phyloP scores from a whole-genome alignment of 2,888 invertebrate genomes.

The Euclidia mi region DNA sequence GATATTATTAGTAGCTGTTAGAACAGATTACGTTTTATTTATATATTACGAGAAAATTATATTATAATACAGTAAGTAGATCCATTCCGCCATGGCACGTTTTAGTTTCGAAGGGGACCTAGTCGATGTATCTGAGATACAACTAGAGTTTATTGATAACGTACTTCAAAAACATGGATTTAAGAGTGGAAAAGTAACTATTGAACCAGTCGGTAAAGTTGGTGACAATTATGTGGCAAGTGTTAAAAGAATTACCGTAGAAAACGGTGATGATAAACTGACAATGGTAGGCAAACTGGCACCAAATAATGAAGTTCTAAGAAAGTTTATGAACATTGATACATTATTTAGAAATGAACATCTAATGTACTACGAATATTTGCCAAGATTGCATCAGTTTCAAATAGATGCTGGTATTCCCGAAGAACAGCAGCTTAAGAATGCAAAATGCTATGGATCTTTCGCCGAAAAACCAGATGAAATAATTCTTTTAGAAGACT shows the following conservation, averaged over 20 bases:
- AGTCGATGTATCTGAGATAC: constrained; percentile 46
- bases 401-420: constrained; percentile 61
- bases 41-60: constrained; percentile 3
- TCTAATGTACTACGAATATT: constrained; percentile 59
- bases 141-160: constrained; percentile 23
- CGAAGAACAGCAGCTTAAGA: constrained; percentile 51
- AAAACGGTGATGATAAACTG: constrained; percentile 45
- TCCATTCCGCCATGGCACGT: constrained; percentile 38
- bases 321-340: constrained; percentile 37
- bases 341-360: constrained; percentile 64
- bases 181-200: constrained; percentile 49
- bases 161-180: constrained; percentile 36
- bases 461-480: constrained; percentile 57
- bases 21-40: not conserved
- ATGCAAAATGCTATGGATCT: constrained; percentile 10
- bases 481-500: constrained; percentile 70
- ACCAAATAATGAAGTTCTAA: constrained; percentile 44
- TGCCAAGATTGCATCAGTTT: constrained; percentile 63
- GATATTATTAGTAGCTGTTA: not conserved
- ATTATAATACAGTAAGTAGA: constrained; percentile 1
- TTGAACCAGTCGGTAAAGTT: constrained; percentile 59
- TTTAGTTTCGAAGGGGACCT: constrained; percentile 60
- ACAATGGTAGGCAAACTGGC: constrained; percentile 69
- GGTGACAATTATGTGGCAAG: too few relatives aligned
- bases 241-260: constrained; percentile 56